Evolutionary conservation across 1,140 invertebrate genomes (phyloP), one percentile per base, ranked within the genome.

Genomic region (Pogonomyrmex barbatus): DNA sequence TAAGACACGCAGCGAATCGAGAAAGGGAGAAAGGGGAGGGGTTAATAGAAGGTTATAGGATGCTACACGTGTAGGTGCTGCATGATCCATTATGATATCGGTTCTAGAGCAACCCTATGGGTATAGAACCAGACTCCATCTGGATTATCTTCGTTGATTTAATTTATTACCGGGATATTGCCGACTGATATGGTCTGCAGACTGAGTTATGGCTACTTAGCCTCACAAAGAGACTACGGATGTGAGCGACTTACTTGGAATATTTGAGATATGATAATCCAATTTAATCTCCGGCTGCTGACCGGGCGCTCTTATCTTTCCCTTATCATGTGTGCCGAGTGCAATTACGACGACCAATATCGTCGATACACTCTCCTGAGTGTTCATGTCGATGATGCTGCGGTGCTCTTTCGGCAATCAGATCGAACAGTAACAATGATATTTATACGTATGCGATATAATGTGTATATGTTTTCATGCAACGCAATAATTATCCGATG

Each of bases 61-160:
- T 68, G 56, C 47, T 45, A 67, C 47, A 42, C 30, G 52, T 33
- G 12, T 60, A 75, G 42, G 82, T 81, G 60, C 63, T 73, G 52
- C 45, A 83, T 58, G 58, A 81, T 91, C 91, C 90, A 92, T 93
- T 94, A 90, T 90, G 91, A 93, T 92, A 92, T 91, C 89, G 89
- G 88, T 68, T 86, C 86, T 36, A 42, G 67, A 77, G 45, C 87
- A 93, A 92, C 92, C 89, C 90, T 92, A 91, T 88, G 87, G 87
- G 87, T 87, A 77, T 86, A 88, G 89, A 87, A 86, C 86, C 86
- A 91, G 90, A 92, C 90, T 93, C 93, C 91, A 93, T 92, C 92
- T 92, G 92, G 92, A 94, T 95, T 94, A 94, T 94, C 94, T 92
- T 93, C 91, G 87, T 73, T 92, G 93, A 94, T 94, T 93, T 93